A percentile compares a stretch with the other conserved stretches of the same genome.
Conservation (phyloP, 1,140 invertebrate species). For the Drosophila ficusphila region DNA sequence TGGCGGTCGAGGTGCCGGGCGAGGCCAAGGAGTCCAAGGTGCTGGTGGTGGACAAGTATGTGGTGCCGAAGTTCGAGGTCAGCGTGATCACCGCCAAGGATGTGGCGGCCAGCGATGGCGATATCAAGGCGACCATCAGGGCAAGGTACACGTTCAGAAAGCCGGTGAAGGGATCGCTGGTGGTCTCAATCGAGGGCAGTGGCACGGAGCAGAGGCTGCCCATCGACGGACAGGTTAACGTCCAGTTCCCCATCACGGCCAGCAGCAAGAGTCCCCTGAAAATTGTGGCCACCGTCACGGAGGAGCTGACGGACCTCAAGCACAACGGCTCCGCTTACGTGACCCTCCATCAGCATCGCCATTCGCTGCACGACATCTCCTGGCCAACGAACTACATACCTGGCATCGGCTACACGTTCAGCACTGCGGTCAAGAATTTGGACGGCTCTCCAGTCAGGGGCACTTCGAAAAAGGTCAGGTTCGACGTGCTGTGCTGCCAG, state of each 20-base stretch:
- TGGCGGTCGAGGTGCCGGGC: constrained; percentile 86
- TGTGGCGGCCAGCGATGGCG: constrained; percentile 91
- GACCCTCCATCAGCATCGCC: constrained; percentile 91
- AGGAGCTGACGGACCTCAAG: constrained; percentile 89
- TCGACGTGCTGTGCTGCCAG: constrained; percentile 16
- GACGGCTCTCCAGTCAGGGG: constrained; percentile 89
- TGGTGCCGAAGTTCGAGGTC: constrained; percentile 97
- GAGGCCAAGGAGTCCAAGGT: constrained; percentile 33
- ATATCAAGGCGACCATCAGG: constrained; percentile 90
- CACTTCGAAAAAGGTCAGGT: constrained; percentile 86
- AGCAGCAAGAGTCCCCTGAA: constrained; percentile 85
- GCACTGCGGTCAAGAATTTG: constrained; percentile 84
- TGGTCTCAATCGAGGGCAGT: constrained; percentile 87
- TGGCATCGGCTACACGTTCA: constrained; percentile 91
- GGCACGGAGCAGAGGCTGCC: constrained; percentile 86
- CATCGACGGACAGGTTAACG: constrained; percentile 88
- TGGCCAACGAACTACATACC: constrained; percentile 91
- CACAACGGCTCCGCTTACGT: constrained; percentile 92
- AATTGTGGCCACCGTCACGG: constrained; percentile 90
- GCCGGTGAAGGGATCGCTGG: constrained; percentile 90
- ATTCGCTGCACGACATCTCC: constrained; percentile 92
- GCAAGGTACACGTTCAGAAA: constrained; percentile 90
- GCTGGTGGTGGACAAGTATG: constrained; percentile 90
- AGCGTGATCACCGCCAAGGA: constrained; percentile 91
- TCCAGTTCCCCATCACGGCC: constrained; percentile 86